These are phyloP conservation scores for Ischnus inquisitorius DNA, from an alignment of 2,888 invertebrate genomes.

Conservation along the genomic window DNA sequence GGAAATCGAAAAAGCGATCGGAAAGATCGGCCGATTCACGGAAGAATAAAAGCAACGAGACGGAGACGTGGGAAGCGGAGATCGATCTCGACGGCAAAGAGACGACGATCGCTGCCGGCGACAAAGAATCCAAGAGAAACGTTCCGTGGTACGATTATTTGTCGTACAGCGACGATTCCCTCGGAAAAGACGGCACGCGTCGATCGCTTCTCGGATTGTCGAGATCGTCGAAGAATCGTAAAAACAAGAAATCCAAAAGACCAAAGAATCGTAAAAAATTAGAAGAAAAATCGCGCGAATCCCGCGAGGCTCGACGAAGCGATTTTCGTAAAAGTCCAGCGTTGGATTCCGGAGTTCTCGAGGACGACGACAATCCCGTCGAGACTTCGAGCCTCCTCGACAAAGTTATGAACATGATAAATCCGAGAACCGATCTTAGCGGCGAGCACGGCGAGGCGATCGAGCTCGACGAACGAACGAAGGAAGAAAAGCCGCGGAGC, in stretches of 20 bases:
- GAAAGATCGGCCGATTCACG: constrained; percentile 33
- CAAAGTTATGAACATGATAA: constrained; percentile 67
- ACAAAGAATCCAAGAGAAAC: constrained; percentile 40
- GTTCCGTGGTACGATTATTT: constrained; percentile 44
- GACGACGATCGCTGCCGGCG: not conserved
- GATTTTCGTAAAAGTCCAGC: constrained; percentile 56
- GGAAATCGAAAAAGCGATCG: constrained; percentile 25
- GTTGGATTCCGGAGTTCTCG: constrained; percentile 57
- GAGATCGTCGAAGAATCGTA: constrained; percentile 4
- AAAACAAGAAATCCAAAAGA: not conserved
- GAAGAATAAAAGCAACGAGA: constrained; percentile 36
- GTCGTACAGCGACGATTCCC: constrained; percentile 39
- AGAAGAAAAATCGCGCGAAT: not conserved
- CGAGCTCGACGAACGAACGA: not conserved
- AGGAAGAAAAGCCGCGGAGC: constrained; percentile 63
- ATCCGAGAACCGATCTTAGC: constrained; percentile 24
- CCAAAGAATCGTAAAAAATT: constrained; percentile 9
- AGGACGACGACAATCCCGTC: constrained; percentile 55
- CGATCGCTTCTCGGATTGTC: constrained; percentile 57
- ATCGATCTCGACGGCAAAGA: constrained; percentile 42
- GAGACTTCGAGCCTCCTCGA: constrained; percentile 62
- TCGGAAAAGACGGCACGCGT: constrained; percentile 39
- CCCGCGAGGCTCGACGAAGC: constrained; percentile 14
- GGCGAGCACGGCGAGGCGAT: not conserved
- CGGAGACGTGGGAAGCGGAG: constrained; percentile 59